Conservation (phyloP, 2,888 invertebrate genomes). For the Apodemia duryi region DNA sequence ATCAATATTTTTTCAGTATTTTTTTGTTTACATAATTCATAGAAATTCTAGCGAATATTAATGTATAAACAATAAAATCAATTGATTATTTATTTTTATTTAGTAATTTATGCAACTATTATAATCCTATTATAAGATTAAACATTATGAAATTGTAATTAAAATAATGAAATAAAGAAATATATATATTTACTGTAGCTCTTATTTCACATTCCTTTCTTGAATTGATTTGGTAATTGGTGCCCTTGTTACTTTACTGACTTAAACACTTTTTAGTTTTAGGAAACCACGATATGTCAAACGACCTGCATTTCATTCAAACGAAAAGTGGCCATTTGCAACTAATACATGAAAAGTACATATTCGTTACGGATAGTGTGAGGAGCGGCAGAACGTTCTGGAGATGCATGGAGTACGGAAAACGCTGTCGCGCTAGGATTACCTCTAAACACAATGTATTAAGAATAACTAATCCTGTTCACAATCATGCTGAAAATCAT, state of each 20-base stretch:
- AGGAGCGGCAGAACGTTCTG: slow-evolving; percentile 73
- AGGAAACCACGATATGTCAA: slow-evolving; percentile 55
- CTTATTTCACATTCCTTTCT: neutral
- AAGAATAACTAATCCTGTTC: slow-evolving; percentile 67
- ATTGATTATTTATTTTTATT: no score
- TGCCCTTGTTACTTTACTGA: neutral
- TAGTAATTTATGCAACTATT: no score
- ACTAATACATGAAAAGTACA: slow-evolving; percentile 69
- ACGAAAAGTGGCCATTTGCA: slow-evolving; percentile 73
- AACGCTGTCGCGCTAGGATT: slow-evolving; percentile 70
- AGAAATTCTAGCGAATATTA: no score
- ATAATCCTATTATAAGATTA: no score
- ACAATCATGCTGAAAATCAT: slow-evolving; percentile 65
- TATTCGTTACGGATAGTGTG: slow-evolving; percentile 73
- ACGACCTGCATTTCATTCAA: slow-evolving; percentile 71
- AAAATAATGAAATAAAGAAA: neutral
- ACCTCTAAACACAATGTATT: slow-evolving; percentile 70
- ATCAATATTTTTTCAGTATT: no score
- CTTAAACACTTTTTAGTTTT: slow-evolving; percentile 44
- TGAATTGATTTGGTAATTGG: neutral
- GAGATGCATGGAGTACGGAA: slow-evolving; percentile 74
- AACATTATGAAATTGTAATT: neutral
- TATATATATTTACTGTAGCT: neutral
- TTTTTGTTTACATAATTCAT: no score
- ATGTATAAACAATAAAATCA: no score